Evolutionary conservation across 1,140 invertebrate species (phyloP).

Genomic region (Philaenus spumarius): DNA sequence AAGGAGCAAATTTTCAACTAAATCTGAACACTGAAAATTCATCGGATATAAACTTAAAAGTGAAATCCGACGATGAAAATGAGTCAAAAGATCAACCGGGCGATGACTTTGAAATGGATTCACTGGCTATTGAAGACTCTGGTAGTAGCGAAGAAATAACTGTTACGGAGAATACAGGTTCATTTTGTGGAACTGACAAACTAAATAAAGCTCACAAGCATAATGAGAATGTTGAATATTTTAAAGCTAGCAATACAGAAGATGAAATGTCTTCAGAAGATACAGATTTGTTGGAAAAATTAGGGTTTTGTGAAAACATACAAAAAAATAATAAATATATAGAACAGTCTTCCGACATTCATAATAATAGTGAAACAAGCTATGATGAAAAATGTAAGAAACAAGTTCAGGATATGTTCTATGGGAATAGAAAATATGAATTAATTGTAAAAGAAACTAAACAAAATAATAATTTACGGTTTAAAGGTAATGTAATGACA

Average conservation of each 20-base stretch:
- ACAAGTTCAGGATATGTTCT: slow-evolving; percentile 13
- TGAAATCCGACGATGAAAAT: too few species aligned
- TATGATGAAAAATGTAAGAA: neutral
- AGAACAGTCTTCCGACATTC: neutral
- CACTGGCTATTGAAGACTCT: slow-evolving; percentile 7
- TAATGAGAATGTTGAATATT: too few species aligned
- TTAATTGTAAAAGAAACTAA: slow-evolving; percentile 1
- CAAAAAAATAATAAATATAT: neutral
- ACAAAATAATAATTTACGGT: neutral
- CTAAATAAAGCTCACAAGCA: too few species aligned
- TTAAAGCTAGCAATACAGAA: neutral
- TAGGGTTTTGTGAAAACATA: slow-evolving; percentile 11
- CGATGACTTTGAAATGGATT: slow-evolving; percentile 13
- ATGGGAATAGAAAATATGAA: slow-evolving; percentile 18
- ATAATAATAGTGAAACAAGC: neutral
- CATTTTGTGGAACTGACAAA: too few species aligned
- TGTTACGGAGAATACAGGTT: too few species aligned
- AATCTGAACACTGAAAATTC: too few species aligned
- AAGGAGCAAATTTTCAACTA: too few species aligned
- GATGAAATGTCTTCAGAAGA: slow-evolving; percentile 7
- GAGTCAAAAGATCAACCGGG: neutral
- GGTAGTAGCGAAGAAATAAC: too few species aligned
- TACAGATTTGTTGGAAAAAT: slow-evolving; percentile 9
- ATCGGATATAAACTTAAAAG: too few species aligned
- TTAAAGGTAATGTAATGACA: slow-evolving; percentile 16